Base-by-base conservation (phyloP, 2,888 invertebrate genomes). In the Gryllus longicercus region DNA sequence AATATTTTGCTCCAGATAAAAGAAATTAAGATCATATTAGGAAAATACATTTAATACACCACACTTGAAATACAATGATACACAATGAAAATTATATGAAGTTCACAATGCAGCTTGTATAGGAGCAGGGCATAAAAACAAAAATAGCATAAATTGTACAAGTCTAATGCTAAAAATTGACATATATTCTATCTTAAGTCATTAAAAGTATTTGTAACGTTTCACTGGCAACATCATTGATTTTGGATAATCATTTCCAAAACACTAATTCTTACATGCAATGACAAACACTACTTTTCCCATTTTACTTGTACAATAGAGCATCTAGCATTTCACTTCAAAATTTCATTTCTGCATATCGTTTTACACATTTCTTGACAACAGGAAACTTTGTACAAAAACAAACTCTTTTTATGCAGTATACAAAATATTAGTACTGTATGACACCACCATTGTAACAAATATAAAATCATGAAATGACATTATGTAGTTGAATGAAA, bases 281-380 rank as follows among this genome's bases (percentile, higher is more conserved):
- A 63, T 63, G 63, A 63, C 63, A 63, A 63, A 63, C 63, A 63
- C 63, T 16, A 63, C 63, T 63, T 63, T n/a, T 63, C 63, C 63
- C 63, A 38, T 63, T 63, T 63, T 63, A 63, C 63, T 63, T 63
- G n/a, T n/a, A 63, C 63, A 63, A 63, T 63, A 63, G 63, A 63
- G 14, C 63, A 63, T 63, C 63, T 63, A 63, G 63, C 63, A 63
- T 63, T 63, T 8, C 63, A 63, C 63, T 63, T 14, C 63, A 63
- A 63, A 38, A 63, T 63, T 63, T 63, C 63, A 63, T 63, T 63
- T 63, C 63, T 63, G 63, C 63, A 4, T 63, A 63, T 63, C 63
- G 5, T 63, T 63, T 63, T 63, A 63, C 63, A 63, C 63, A 5
- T 63, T 63, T 63, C 38, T 63, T 63, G 63, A 63, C 10, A 63